phyloP scores from a whole-genome alignment of 1,140 invertebrate genomes.

The Brachionus koreanus region DNA sequence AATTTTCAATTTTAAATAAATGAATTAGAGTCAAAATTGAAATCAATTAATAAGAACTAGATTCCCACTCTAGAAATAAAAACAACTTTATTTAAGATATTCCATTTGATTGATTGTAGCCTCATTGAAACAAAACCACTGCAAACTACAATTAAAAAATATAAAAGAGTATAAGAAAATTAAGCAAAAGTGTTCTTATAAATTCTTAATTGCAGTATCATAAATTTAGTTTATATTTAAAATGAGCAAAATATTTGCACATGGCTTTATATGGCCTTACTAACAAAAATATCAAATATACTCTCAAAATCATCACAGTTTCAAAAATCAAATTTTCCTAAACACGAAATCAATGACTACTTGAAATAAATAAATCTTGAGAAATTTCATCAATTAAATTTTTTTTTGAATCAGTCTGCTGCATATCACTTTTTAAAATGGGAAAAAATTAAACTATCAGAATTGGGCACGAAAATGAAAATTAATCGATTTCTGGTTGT shows the following conservation, averaged over 20 bases:
- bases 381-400: not conserved
- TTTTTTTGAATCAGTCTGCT: not conserved
- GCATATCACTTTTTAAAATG: not conserved
- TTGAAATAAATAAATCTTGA: not conserved
- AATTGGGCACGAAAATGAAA: conserved; percentile 16
- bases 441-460: not conserved
- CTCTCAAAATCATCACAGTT: not conserved
- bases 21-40: conserved; percentile 16
- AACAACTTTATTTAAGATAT: not conserved
- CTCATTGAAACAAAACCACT: conserved; percentile 14
- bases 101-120: conserved; percentile 19
- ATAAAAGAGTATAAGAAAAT: conserved; percentile 11
- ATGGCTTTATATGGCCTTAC: conserved; percentile 12
- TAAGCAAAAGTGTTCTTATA: conserved; percentile 17
- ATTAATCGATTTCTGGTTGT: conserved; percentile 9
- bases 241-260: not conserved
- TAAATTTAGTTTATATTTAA: conserved; percentile 5
- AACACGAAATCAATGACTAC: conserved; percentile 17
- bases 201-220: conserved; percentile 29
- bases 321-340: not conserved
- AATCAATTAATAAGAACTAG: conserved; percentile 23
- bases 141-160: conserved; percentile 21
- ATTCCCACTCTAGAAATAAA: not conserved
- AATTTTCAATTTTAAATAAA: conserved; percentile 1
- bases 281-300: not conserved